Percentiles rank a stretch among this genome's conserved stretches.
Conservation (phyloP, 2,113 vertebrate genomes). For the Carassius gibelio region DNA sequence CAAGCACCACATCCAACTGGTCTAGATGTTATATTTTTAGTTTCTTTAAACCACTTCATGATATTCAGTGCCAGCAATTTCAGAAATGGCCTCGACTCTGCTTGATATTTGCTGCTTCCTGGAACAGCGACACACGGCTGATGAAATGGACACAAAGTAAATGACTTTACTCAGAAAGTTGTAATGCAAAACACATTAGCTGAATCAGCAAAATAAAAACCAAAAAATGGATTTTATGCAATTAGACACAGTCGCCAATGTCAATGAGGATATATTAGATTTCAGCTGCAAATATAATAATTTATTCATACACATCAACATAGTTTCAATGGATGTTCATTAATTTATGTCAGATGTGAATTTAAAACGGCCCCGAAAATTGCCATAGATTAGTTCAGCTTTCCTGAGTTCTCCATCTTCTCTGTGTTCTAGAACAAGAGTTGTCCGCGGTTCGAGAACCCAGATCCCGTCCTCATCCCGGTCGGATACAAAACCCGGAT, state of each 20-base stretch:
- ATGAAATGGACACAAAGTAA: conserved; percentile 8
- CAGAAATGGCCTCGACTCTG: neutral
- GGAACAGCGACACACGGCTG: neutral
- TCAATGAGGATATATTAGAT: conserved; percentile 5
- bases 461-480: conserved; percentile 83
- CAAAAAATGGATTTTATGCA: conserved; percentile 8
- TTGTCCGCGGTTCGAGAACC: conserved; percentile 89
- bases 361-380: neutral
- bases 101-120: conserved; percentile 19
- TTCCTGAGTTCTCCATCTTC: conserved; percentile 41
- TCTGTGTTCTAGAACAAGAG: conserved; percentile 72
- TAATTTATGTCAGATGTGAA: conserved; percentile 12
- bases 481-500: conserved; percentile 82
- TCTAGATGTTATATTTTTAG: neutral
- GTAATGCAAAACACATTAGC: conserved; percentile 11
- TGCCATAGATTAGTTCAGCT: neutral
- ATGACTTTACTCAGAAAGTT: conserved; percentile 7
- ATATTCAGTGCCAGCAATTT: neutral
- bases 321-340: conserved; percentile 33
- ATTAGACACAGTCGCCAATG: conserved; percentile 19
- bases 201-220: neutral
- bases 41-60: neutral
- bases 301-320: conserved; percentile 3
- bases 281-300: conserved; percentile 16
- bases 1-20: neutral